Conservation (phyloP, 2,888 invertebrate genomes). For the Resseliella maxima region DNA sequence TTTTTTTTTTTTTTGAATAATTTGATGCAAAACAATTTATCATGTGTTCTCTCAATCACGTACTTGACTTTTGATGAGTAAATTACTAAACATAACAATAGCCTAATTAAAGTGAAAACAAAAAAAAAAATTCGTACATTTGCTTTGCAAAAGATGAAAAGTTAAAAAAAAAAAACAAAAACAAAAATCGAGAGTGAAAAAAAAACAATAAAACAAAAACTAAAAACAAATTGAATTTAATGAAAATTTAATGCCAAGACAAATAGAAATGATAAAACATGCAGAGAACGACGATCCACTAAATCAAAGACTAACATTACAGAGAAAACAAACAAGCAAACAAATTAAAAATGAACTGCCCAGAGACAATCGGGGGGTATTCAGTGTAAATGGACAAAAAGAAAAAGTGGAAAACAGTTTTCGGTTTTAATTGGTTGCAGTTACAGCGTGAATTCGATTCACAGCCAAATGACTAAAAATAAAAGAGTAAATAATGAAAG, state of each 20-base stretch:
- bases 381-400: too few species aligned
- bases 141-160: not conserved
- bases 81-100: not conserved
- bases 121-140: not conserved
- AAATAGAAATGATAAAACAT: not conserved
- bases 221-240: conserved; percentile 1
- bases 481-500: not conserved
- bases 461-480: not conserved
- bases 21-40: not conserved
- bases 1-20: too few species aligned
- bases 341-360: not conserved
- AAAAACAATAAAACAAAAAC: not conserved
- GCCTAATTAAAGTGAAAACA: not conserved
- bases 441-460: conserved; percentile 42
- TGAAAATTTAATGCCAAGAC: conserved; percentile 26
- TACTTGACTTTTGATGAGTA: conserved; percentile 20
- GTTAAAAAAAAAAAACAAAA: too few species aligned
- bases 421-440: conserved; percentile 51
- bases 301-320: not conserved
- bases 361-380: too few species aligned
- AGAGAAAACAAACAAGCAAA: not conserved
- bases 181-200: not conserved
- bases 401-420: not conserved
- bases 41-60: not conserved
- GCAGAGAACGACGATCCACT: not conserved